Conservation (phyloP, 2,113 vertebrate genomes). For the Nipponia nippon region DNA sequence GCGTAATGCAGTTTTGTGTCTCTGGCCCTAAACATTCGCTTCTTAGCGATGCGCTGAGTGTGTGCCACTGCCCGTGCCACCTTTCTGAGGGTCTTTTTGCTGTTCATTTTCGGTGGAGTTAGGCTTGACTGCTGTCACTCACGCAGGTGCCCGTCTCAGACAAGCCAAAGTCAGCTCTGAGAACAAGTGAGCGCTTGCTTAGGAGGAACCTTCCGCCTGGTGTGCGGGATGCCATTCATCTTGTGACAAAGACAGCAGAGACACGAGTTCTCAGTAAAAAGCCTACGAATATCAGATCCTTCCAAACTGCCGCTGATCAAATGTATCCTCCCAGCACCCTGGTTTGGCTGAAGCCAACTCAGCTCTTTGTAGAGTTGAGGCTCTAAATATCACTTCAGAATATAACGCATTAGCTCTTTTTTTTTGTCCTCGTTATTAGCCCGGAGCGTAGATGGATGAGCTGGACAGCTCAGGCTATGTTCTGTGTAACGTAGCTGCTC, state of each 20-base stretch:
- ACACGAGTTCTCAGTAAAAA: neutral
- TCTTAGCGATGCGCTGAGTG: accelerated
- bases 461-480: neutral
- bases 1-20: accelerated
- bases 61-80: accelerated
- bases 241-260: neutral
- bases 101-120: neutral
- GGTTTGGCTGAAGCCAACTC: neutral
- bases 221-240: accelerated
- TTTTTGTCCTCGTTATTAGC: neutral
- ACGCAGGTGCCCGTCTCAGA: too few relatives aligned
- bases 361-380: neutral
- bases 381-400: neutral
- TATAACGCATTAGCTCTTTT: neutral
- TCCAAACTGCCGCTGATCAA: neutral
- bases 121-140: neutral
- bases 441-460: neutral
- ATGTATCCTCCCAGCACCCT: neutral
- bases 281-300: accelerated
- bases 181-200: neutral
- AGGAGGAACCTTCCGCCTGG: neutral
- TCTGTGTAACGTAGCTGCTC: neutral
- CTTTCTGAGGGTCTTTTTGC: neutral
- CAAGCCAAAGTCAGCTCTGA: neutral
- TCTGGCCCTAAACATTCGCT: neutral